These are phyloP conservation scores for Bubo blakistoni DNA, from an alignment of 2,113 vertebrate genomes.

Conservation along the genomic window DNA sequence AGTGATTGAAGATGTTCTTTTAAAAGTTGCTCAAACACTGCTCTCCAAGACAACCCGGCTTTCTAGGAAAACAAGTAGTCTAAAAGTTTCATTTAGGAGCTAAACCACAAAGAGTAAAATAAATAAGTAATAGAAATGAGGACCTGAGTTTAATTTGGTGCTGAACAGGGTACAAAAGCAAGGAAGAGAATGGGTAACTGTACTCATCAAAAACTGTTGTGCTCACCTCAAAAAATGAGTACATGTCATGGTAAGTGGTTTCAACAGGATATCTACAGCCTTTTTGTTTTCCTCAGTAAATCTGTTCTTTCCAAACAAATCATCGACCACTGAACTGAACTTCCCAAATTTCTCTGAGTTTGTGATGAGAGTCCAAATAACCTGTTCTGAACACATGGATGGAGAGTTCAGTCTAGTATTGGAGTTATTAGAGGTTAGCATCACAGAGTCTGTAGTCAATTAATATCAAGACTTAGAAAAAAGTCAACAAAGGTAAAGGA, in stretches of 20 bases:
- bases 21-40: background rate
- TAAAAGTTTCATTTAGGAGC: background rate
- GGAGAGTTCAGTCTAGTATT: background rate
- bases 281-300: background rate
- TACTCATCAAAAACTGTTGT: background rate
- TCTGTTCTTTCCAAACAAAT: background rate
- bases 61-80: background rate
- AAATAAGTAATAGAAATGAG: background rate
- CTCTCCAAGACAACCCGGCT: background rate
- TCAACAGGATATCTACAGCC: background rate
- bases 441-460: background rate
- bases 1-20: background rate
- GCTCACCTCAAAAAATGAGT: background rate
- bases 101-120: background rate
- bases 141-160: background rate
- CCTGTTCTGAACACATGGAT: background rate
- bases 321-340: background rate
- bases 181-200: background rate
- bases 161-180: background rate
- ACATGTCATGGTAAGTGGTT: fast-evolving
- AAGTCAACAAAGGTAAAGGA: background rate
- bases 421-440: background rate
- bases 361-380: background rate
- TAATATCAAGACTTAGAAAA: background rate
- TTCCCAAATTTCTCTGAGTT: background rate